These are phyloP conservation scores for Anthopleura xanthogrammica DNA, from an alignment of 92 coral and sea anemone species.

Conservation along the genomic window DNA sequence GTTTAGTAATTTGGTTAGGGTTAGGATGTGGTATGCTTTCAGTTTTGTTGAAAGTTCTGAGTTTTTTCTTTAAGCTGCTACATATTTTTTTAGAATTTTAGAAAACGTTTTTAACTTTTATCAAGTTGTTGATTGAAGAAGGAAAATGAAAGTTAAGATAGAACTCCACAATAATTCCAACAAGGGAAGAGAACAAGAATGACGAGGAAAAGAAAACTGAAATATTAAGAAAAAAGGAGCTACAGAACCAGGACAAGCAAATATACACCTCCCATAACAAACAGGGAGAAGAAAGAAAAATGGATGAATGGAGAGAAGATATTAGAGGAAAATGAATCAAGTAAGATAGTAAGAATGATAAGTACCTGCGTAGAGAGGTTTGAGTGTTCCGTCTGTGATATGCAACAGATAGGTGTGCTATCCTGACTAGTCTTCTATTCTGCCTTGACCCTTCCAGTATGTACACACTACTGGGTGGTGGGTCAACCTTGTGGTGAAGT, in stretches of 20 bases:
- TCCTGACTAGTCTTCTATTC: constrained; percentile 20
- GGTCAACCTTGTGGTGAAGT: neutral
- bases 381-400: constrained; percentile 4
- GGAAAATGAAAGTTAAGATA: no score
- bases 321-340: neutral
- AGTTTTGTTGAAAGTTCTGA: no score
- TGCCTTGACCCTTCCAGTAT: constrained; percentile 22
- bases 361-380: constrained; percentile 1
- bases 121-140: no score
- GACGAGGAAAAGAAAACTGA: neutral
- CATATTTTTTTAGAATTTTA: no score
- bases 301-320: neutral
- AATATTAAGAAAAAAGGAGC: neutral
- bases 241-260: neutral
- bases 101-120: neutral
- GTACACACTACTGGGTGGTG: constrained; percentile 7
- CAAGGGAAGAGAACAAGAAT: neutral
- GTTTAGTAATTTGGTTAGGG: no score
- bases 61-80: no score
- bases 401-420: constrained; percentile 2
- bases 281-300: neutral
- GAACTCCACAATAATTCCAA: no score
- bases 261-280: neutral
- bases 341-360: neutral
- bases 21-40: no score